Percentiles rank a stretch among this genome's conserved stretches.
phyloP scores from a whole-genome alignment of 2,888 invertebrate species.

The Pseudoips prasinana region DNA sequence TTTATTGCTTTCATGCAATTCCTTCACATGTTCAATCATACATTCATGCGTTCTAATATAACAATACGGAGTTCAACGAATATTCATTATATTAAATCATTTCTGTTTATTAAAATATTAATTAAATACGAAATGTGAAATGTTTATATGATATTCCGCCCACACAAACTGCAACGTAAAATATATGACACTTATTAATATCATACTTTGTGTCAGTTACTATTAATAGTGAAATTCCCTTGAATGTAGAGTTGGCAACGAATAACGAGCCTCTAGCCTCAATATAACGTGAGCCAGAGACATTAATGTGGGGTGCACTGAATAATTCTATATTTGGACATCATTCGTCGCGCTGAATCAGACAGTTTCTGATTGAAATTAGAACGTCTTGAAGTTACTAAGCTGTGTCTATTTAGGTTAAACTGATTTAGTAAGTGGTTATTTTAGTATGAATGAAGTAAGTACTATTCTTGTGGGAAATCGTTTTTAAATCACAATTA shows the following conservation, averaged over 20 bases:
- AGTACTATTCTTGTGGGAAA: too few species aligned
- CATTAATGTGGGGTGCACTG: slow-evolving; percentile 39
- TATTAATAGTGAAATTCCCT: slow-evolving; percentile 15
- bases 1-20: slow-evolving; percentile 68
- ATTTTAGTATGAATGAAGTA: too few species aligned
- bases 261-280: slow-evolving; percentile 31
- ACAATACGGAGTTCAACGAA: slow-evolving; percentile 24
- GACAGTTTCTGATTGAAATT: slow-evolving; percentile 34
- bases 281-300: slow-evolving; percentile 26
- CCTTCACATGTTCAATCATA: slow-evolving; percentile 49
- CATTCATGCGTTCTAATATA: slow-evolving; percentile 37
- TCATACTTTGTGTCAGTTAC: slow-evolving; percentile 1
- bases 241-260: slow-evolving; percentile 21
- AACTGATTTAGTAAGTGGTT: slow-evolving; percentile 5
- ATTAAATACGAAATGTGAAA: slow-evolving; percentile 7
- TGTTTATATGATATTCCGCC: slow-evolving; percentile 18
- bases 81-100: too few species aligned
- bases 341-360: slow-evolving; percentile 45
- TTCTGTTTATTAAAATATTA: neutral
- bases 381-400: slow-evolving; percentile 29
- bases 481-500: too few species aligned
- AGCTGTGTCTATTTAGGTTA: neutral
- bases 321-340: slow-evolving; percentile 53
- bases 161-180: slow-evolving; percentile 1
- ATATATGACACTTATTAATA: slow-evolving; percentile 4